Evolutionary conservation across 2,113 vertebrate genomes (phyloP).

Genomic region (Canis aureus): DNA sequence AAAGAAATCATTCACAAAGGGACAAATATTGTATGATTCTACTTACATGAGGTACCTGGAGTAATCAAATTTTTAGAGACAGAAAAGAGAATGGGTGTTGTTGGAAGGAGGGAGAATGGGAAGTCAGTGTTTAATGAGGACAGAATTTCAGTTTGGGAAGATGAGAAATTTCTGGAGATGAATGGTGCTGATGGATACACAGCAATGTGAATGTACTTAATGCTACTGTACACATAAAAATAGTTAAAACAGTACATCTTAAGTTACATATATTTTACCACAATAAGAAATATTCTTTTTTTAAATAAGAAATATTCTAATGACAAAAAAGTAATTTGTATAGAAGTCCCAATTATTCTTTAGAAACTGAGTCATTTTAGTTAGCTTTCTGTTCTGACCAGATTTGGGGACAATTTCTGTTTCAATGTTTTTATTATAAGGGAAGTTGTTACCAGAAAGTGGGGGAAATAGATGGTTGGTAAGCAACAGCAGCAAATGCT

Average conservation of each 20-base stretch:
- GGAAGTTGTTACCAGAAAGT: neutral
- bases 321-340: neutral
- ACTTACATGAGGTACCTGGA: neutral
- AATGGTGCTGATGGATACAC: neutral
- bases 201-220: neutral
- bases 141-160: neutral
- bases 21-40: neutral
- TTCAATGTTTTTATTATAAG: neutral
- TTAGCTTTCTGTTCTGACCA: conserved; percentile 3
- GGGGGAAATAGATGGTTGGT: neutral
- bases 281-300: neutral
- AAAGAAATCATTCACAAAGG: neutral
- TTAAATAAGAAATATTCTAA: neutral
- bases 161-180: neutral
- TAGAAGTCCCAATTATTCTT: neutral
- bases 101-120: too few species aligned
- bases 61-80: neutral
- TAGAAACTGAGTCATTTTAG: neutral
- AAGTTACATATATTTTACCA: neutral
- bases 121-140: neutral
- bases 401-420: neutral
- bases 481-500: neutral
- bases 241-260: neutral
- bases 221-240: neutral
- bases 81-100: neutral